Evolutionary conservation across 2,113 vertebrate species (phyloP), one percentile per base, ranked within the genome.

Genomic region (Scomber scombrus): DNA sequence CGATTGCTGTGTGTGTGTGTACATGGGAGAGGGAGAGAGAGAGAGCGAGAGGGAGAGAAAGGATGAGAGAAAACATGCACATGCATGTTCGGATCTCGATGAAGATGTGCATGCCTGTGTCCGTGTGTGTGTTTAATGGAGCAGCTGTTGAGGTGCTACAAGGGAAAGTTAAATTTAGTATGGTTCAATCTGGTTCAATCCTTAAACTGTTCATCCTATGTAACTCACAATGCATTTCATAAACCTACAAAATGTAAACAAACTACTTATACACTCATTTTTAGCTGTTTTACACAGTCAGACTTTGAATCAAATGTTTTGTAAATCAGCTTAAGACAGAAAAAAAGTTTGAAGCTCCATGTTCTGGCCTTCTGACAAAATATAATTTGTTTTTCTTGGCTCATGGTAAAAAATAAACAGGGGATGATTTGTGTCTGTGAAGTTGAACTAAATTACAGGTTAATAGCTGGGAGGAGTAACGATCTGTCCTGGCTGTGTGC

Each of bases 1-100:
- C 91, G 96, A 97, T 96, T 92, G 87, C 71, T 79, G 75, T 68
- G 73, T 73, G 78, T 79, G 71, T 71, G 80, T 70, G 88, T 72
- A 77, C 49, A 60, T 43, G 31, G 50, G 40, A 26, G 43, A 60
- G 75, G 60, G 43, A 76, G 63, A 51, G 54, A 77, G 46, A 76
- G 61, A 8, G 43, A 21, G 78, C 29, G 71, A 67, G 29, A 31
- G 29, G 3, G 55, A 71, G 63, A 76, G 52, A 69, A n/a, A 76
- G 78, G 62, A 80, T 19, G 7, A 71, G 71, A 71, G 80, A 85
- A 78, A 91, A 81, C 79, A 66, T 88, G 83, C 64, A 87, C 73
- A 67, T 70, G 72, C 58, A 69, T 77, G 79, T 86, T 81, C 4
- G 3, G 29, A 63, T 77, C 40, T 61, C 23, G 3, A 40, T 55